Percentiles rank a stretch among this genome's conserved stretches.
Conservation (phyloP, 1,140 invertebrate species). For the Harpegnathos saltator region DNA sequence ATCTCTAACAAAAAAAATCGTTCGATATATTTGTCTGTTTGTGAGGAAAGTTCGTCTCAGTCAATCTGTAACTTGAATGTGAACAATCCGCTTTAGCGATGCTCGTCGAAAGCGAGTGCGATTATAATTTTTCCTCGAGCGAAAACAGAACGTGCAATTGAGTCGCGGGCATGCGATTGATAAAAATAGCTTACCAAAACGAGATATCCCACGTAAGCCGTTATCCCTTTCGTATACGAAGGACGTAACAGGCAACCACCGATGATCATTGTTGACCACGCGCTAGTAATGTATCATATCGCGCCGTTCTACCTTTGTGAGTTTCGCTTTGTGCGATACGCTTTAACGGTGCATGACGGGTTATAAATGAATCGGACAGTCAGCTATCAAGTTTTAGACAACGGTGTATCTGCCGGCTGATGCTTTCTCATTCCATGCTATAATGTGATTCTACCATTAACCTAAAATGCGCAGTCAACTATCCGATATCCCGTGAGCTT, state of each 20-base stretch:
- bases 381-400: conserved; percentile 28
- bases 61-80: no score
- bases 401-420: conserved; percentile 4
- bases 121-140: background rate
- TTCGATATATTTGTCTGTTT: no score
- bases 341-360: conserved; percentile 37
- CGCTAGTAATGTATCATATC: conserved; percentile 29
- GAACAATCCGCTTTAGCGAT: no score
- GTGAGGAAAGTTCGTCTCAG: no score
- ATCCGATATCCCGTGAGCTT: conserved; percentile 3
- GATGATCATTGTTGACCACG: background rate
- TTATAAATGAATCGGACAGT: conserved; percentile 48
- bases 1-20: no score
- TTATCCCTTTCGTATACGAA: background rate
- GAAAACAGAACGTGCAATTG: background rate
- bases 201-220: conserved; percentile 12
- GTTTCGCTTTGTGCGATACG: conserved; percentile 1
- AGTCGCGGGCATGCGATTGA: background rate
- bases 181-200: conserved; percentile 22
- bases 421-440: conserved; percentile 42
- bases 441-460: conserved; percentile 8
- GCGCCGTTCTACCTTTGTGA: background rate
- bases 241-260: conserved; percentile 23
- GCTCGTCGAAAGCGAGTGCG: background rate
- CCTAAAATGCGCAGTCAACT: conserved; percentile 10